Evolutionary conservation across 2,113 vertebrate species (phyloP).

Genomic region (Protobothrops mucrosquamatus): DNA sequence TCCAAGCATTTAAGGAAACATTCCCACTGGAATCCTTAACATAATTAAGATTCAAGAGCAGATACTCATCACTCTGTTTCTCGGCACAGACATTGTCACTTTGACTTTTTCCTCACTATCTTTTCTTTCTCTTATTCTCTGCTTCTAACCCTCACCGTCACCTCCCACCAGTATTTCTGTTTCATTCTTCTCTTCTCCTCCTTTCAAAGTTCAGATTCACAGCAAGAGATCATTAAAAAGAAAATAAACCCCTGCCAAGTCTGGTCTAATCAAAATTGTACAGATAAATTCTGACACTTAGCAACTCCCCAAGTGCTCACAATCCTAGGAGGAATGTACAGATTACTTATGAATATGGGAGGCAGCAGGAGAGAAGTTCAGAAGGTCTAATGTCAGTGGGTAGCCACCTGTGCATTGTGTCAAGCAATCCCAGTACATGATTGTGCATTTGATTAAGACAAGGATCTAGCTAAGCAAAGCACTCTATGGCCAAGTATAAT

Average conservation of each 20-base stretch:
- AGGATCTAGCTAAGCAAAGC: background rate
- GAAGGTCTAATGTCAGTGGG: conserved; percentile 28
- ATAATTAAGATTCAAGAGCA: conserved; percentile 25
- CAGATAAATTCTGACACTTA: conserved; percentile 81
- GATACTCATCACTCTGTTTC: background rate
- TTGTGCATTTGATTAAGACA: conserved; percentile 33
- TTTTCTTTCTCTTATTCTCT: background rate
- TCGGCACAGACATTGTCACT: background rate
- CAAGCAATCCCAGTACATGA: background rate
- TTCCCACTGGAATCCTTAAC: conserved; percentile 21
- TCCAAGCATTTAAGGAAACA: background rate
- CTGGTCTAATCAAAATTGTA: conserved; percentile 75
- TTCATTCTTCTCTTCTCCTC: conserved; percentile 53
- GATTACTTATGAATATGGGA: conserved; percentile 68
- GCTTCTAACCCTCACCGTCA: background rate
- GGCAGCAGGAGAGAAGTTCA: conserved; percentile 9
- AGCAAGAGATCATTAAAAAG: conserved; percentile 74
- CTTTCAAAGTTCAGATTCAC: conserved; percentile 65
- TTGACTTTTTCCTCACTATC: background rate
- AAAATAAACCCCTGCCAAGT: conserved; percentile 76
- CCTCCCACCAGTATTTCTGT: conserved; percentile 35
- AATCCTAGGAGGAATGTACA: conserved; percentile 60
- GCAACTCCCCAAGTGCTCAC: conserved; percentile 75
- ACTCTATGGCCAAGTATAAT: background rate
- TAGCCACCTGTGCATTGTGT: conserved; percentile 29